phyloP scores from a whole-genome alignment of 2,888 invertebrate species.

The Cheilosia pagana region DNA sequence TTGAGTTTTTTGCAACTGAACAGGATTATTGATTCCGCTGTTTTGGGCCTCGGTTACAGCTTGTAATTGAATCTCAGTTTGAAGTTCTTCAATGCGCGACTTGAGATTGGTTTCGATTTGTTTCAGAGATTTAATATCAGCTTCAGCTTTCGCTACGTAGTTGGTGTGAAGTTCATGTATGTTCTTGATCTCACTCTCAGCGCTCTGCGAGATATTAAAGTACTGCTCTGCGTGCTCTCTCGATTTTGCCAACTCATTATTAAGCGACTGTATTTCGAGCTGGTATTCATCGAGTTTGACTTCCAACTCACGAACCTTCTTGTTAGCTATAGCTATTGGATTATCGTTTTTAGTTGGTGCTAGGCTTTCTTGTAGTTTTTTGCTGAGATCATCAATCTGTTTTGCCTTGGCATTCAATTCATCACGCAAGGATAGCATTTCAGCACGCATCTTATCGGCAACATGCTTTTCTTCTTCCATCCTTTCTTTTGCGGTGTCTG shows the following conservation, averaged over 20 bases:
- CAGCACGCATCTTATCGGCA: constrained; percentile 84
- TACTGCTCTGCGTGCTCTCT: constrained; percentile 93
- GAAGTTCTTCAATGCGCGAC: constrained; percentile 87
- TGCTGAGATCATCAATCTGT: constrained; percentile 88
- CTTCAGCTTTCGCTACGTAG: constrained; percentile 86
- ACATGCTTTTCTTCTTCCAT: constrained; percentile 89
- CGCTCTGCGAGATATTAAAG: constrained; percentile 91
- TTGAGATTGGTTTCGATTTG: constrained; percentile 84
- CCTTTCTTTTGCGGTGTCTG: constrained; percentile 87
- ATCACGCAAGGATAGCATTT: constrained; percentile 84
- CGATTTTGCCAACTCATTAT: constrained; percentile 88
- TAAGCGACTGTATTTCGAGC: constrained; percentile 87
- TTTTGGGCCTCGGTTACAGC: constrained; percentile 86
- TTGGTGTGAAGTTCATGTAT: constrained; percentile 86
- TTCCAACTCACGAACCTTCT: constrained; percentile 89
- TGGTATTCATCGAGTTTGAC: constrained; percentile 86
- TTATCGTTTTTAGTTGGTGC: constrained; percentile 85
- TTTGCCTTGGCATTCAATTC: constrained; percentile 86
- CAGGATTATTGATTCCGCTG: constrained; percentile 84
- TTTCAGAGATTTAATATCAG: constrained; percentile 84
- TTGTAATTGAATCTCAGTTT: constrained; percentile 88
- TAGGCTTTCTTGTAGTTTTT: constrained; percentile 87
- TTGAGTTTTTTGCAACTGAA: constrained; percentile 86
- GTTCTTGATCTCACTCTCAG: constrained; percentile 90
- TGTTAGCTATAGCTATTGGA: constrained; percentile 86